Evolutionary conservation across 2,797 vertebrate species (phyloP).

Genomic region (Artibeus jamaicensis): DNA sequence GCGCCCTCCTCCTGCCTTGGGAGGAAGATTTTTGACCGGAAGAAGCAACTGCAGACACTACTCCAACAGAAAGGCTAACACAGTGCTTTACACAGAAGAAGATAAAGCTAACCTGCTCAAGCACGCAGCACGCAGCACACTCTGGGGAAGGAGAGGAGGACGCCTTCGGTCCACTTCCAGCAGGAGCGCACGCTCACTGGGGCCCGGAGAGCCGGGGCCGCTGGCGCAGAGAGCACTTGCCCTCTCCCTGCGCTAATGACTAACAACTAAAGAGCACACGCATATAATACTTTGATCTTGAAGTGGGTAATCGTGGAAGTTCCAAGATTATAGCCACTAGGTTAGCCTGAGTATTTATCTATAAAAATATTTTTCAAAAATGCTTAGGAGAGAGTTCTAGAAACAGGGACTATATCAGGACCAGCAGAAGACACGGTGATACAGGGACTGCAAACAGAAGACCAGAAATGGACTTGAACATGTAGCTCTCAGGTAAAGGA

Average conservation of each 20-base stretch:
- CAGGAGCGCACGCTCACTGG: background rate
- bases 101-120: background rate
- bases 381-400: background rate
- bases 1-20: background rate
- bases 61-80: background rate
- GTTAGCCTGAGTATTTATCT: conserved; percentile 67
- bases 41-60: background rate
- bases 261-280: conserved; percentile 30
- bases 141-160: background rate
- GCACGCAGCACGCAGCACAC: background rate
- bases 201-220: background rate
- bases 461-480: background rate
- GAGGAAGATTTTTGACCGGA: background rate
- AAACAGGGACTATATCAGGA: background rate
- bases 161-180: background rate
- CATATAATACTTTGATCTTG: conserved; percentile 71
- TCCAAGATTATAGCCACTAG: conserved; percentile 61
- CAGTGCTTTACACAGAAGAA: background rate
- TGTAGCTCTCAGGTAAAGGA: background rate
- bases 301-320: conserved; percentile 63
- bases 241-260: background rate
- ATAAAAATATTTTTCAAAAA: conserved; percentile 67
- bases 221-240: background rate
- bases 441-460: background rate
- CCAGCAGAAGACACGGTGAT: background rate